Conservation (phyloP, 2,797 vertebrate species). For the Platyrinchus mystaceus region DNA sequence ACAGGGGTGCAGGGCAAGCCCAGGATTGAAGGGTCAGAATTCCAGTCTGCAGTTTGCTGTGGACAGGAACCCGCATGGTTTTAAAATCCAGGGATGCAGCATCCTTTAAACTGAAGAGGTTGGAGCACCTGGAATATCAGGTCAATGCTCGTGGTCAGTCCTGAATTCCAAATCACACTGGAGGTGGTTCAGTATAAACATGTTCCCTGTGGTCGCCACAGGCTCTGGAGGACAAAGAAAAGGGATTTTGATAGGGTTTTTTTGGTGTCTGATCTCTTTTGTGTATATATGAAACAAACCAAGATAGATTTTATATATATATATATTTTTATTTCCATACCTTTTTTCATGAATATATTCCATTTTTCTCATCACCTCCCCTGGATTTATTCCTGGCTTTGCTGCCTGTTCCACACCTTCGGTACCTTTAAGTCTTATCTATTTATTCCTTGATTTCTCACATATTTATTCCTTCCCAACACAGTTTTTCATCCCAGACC, state of each 20-base stretch:
- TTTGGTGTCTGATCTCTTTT: background rate
- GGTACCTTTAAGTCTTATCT: background rate
- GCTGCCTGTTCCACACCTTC: background rate
- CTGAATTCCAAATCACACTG: background rate
- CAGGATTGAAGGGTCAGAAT: background rate
- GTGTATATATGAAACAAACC: background rate
- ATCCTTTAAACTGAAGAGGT: background rate
- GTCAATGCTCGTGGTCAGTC: background rate
- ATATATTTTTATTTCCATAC: rapidly evolving
- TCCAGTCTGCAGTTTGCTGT: background rate
- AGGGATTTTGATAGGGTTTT: background rate
- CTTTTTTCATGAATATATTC: rapidly evolving
- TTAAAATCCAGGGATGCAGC: background rate
- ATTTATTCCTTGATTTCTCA: background rate
- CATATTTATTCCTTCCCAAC: background rate
- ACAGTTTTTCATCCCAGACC: background rate
- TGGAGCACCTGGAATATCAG: background rate
- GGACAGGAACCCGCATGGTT: background rate
- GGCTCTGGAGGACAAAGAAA: background rate
- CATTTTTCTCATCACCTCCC: background rate
- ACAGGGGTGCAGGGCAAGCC: background rate
- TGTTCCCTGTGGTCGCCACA: background rate
- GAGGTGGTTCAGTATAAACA: too few relatives aligned
- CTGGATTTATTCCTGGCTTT: background rate
- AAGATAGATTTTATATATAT: background rate